Evolutionary conservation across 2,113 vertebrate species (phyloP).

Genomic region (Archocentrus centrarchus): DNA sequence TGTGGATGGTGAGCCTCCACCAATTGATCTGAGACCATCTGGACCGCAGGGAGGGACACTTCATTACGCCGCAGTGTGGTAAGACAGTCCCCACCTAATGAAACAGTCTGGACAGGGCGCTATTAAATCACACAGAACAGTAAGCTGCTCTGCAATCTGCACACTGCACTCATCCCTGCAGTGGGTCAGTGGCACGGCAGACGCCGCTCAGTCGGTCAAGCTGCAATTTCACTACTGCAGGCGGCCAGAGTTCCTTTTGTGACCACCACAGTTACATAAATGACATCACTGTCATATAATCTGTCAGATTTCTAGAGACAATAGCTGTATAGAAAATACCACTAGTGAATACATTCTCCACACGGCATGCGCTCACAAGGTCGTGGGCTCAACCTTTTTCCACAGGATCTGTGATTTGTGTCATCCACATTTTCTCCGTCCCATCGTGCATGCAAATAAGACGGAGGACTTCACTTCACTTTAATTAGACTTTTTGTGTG

Average conservation of each 20-base stretch:
- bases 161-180: constrained; percentile 51
- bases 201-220: constrained; percentile 37
- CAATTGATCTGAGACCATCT: constrained; percentile 74
- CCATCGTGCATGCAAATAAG: not conserved
- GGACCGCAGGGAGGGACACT: constrained; percentile 62
- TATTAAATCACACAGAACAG: constrained; percentile 69
- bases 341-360: not conserved
- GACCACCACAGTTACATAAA: constrained; percentile 19
- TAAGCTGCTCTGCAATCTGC: constrained; percentile 74
- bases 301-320: not conserved
- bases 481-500: not conserved
- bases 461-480: not conserved
- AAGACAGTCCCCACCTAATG: constrained; percentile 74
- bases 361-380: not conserved
- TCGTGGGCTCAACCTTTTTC: not conserved
- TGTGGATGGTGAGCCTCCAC: constrained; percentile 20
- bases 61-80: constrained; percentile 66
- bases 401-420: not conserved
- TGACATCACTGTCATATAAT: constrained; percentile 17
- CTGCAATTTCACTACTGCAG: constrained; percentile 15
- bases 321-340: not conserved
- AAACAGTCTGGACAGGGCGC: constrained; percentile 65
- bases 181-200: constrained; percentile 77
- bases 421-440: not conserved
- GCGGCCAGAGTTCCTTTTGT: constrained; percentile 14